Conservation (phyloP, 2,888 invertebrate species). For the Sclerodermus sp. region DNA sequence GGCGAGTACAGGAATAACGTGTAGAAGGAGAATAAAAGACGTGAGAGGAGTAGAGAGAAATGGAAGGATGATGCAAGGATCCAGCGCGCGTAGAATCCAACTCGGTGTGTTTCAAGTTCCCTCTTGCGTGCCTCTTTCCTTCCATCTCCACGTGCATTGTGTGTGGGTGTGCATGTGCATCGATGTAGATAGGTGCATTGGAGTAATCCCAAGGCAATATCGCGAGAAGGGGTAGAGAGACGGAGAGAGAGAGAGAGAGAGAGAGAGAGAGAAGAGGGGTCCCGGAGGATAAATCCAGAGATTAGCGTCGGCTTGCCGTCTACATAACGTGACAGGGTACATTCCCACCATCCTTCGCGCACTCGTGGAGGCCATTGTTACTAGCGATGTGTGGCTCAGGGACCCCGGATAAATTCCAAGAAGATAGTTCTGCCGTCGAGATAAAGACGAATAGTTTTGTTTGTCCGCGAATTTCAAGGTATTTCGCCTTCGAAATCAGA, state of each 20-base stretch:
- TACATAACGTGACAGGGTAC: slow-evolving; percentile 16
- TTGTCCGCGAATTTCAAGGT: slow-evolving; percentile 33
- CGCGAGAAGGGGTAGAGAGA: slow-evolving; percentile 14
- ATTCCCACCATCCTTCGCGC: slow-evolving; percentile 16
- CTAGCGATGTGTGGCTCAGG: slow-evolving; percentile 1
- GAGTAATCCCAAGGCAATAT: slow-evolving; percentile 16
- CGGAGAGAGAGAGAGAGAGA: neutral
- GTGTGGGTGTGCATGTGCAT: too few species aligned
- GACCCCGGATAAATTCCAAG: slow-evolving; percentile 32
- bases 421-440: slow-evolving; percentile 32
- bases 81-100: too few species aligned
- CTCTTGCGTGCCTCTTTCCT: too few species aligned
- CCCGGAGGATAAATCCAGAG: slow-evolving; percentile 34
- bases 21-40: too few species aligned
- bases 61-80: too few species aligned
- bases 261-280: slow-evolving; percentile 5
- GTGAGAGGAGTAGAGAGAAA: too few species aligned
- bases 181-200: neutral
- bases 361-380: slow-evolving; percentile 8
- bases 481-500: neutral
- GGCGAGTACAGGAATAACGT: too few species aligned
- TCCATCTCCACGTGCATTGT: too few species aligned
- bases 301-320: slow-evolving; percentile 34
- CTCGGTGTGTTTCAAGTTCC: too few species aligned
- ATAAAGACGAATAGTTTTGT: slow-evolving; percentile 50